A percentile compares a stretch with the other conserved stretches of the same genome.
These are phyloP conservation scores for Rhaphigaster nebulosa DNA, from an alignment of 2,888 invertebrate species.

Conservation along the genomic window DNA sequence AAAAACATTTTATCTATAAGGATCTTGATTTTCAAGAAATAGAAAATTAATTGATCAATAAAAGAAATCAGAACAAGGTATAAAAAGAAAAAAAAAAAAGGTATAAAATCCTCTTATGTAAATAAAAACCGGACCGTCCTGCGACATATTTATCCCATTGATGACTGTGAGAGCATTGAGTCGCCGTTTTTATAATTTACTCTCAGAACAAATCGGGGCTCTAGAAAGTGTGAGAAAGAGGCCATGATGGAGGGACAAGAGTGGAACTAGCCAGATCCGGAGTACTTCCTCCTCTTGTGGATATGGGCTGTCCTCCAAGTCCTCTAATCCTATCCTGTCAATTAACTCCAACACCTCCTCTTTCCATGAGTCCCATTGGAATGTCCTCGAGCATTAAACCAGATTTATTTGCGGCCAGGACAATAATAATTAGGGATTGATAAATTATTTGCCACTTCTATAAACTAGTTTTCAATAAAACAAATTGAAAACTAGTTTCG, in stretches of 20 bases:
- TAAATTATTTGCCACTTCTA: too few species aligned
- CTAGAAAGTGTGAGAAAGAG: conserved; percentile 57
- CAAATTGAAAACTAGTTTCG: too few species aligned
- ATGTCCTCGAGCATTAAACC: neutral
- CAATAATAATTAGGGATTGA: too few species aligned
- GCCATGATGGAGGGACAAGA: conserved; percentile 8
- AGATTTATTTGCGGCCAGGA: neutral
- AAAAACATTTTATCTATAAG: neutral
- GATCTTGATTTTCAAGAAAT: neutral
- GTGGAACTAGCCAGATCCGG: conserved; percentile 6
- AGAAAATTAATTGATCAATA: neutral
- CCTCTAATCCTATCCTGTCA: neutral
- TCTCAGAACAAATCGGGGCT: conserved; percentile 27
- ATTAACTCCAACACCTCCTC: neutral
- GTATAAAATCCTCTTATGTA: neutral
- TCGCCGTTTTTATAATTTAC: conserved; percentile 37
- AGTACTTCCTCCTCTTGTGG: conserved; percentile 11
- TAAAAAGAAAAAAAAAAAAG: neutral
- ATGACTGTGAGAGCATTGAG: conserved; percentile 38
- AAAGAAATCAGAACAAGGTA: neutral
- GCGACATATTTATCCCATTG: conserved; percentile 31
- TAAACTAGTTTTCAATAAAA: too few species aligned
- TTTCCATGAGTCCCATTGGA: neutral
- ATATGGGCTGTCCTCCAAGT: conserved; percentile 3
- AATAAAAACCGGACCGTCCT: neutral